Evolutionary conservation across 2,113 vertebrate genomes (phyloP).

Genomic region (Danionella cerebrum): DNA sequence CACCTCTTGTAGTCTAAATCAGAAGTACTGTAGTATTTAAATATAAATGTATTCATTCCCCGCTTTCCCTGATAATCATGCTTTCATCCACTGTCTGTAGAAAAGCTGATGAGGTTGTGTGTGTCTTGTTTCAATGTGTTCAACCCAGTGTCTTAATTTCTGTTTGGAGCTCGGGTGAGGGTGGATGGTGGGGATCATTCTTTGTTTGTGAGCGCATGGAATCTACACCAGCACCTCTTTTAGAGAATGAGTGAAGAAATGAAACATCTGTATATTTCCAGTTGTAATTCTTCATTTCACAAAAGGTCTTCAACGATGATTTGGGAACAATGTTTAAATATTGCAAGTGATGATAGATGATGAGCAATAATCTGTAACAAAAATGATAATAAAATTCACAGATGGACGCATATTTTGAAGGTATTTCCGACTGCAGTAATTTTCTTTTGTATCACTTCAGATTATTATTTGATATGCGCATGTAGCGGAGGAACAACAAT

Average conservation of each 20-base stretch:
- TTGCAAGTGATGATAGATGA: slow-evolving; percentile 92
- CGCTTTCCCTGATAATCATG: not conserved
- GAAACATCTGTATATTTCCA: slow-evolving; percentile 75
- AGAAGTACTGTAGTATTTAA: slow-evolving; percentile 5
- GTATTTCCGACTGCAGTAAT: not conserved
- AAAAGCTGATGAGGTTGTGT: slow-evolving; percentile 8
- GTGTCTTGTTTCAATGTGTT: slow-evolving; percentile 24
- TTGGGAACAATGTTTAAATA: slow-evolving; percentile 81
- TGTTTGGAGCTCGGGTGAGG: slow-evolving; percentile 38
- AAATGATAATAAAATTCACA: slow-evolving; percentile 51
- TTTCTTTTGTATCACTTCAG: not conserved
- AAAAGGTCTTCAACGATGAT: slow-evolving; percentile 59
- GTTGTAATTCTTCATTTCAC: slow-evolving; percentile 69
- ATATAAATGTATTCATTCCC: not conserved
- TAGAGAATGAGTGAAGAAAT: slow-evolving; percentile 53
- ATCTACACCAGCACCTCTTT: slow-evolving; percentile 80
- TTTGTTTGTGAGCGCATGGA: slow-evolving; percentile 40
- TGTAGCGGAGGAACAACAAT: too few species aligned
- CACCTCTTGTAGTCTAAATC: not conserved
- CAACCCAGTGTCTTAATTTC: slow-evolving; percentile 33
- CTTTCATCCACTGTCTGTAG: not conserved
- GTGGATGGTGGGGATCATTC: slow-evolving; percentile 45
- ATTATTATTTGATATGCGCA: too few species aligned
- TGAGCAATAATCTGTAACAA: slow-evolving; percentile 98
- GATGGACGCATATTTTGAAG: slow-evolving; percentile 3